phyloP scores from a whole-genome alignment of 2,888 invertebrate genomes.

The Ectemnius continuus region DNA sequence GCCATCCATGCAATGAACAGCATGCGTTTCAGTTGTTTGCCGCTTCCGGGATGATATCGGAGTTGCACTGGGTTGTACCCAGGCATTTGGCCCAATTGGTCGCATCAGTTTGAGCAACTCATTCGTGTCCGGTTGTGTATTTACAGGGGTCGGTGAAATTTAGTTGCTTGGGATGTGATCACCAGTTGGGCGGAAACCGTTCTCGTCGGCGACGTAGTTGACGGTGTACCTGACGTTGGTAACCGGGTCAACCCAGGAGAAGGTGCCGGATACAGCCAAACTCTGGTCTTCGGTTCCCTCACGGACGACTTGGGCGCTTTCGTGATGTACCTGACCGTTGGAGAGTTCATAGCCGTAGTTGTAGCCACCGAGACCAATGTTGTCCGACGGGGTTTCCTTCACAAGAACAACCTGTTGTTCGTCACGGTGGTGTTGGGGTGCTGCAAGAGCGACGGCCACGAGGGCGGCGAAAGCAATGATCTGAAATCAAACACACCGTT shows the following conservation, averaged over 20 bases:
- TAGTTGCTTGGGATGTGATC: constrained; percentile 55
- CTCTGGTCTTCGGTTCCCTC: constrained; percentile 61
- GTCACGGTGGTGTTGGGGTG: constrained; percentile 36
- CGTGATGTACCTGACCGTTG: constrained; percentile 63
- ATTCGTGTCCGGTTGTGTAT: neutral
- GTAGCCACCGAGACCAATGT: constrained; percentile 68
- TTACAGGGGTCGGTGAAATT: neutral
- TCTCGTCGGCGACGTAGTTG: constrained; percentile 64
- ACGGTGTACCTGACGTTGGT: constrained; percentile 60
- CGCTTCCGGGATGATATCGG: neutral
- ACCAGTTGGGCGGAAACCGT: constrained; percentile 65
- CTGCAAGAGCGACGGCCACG: constrained; percentile 63
- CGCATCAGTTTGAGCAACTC: neutral
- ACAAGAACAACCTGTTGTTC: constrained; percentile 50
- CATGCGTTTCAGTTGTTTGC: neutral
- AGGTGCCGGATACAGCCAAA: constrained; percentile 64
- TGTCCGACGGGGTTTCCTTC: constrained; percentile 63
- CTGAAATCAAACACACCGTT: constrained; percentile 32
- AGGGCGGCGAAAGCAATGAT: constrained; percentile 62
- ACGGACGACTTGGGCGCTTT: constrained; percentile 62
- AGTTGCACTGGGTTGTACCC: neutral
- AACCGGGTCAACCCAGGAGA: constrained; percentile 65
- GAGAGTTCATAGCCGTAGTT: constrained; percentile 64
- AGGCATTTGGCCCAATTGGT: too few relatives aligned
- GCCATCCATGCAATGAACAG: neutral